Percentiles rank a stretch among this genome's conserved stretches.
phyloP scores from a whole-genome alignment of 2,113 vertebrate genomes.

The Sander lucioperca region DNA sequence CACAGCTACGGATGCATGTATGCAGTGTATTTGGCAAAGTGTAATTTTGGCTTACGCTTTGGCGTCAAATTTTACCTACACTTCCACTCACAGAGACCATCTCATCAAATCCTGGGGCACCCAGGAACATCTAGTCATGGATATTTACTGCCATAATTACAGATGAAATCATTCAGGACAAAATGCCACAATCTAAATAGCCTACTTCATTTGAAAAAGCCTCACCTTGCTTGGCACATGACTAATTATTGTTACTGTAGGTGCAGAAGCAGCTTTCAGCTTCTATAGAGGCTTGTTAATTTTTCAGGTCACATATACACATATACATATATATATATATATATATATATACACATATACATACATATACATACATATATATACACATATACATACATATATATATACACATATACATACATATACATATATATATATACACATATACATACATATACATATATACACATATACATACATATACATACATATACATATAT shows the following conservation, averaged over 20 bases:
- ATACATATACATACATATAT: no score
- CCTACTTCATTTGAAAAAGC: background rate
- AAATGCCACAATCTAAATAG: background rate
- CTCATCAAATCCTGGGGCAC: background rate
- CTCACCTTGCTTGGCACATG: background rate
- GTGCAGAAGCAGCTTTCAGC: no score
- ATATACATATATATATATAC: no score
- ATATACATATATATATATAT: no score
- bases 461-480: no score
- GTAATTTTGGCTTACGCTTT: slow-evolving; percentile 1
- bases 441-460: no score
- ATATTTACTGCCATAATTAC: background rate
- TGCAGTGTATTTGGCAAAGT: background rate
- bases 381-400: no score
- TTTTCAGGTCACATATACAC: no score
- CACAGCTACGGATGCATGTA: background rate
- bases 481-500: no score
- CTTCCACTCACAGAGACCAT: slow-evolving; percentile 22
- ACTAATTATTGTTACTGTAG: background rate
- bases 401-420: no score
- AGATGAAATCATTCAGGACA: background rate
- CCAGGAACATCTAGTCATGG: slow-evolving; percentile 8
- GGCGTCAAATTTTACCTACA: background rate
- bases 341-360: no score
- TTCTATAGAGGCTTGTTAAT: no score